phyloP scores from a whole-genome alignment of 1,140 invertebrate species.

The Aphidius ervi region DNA sequence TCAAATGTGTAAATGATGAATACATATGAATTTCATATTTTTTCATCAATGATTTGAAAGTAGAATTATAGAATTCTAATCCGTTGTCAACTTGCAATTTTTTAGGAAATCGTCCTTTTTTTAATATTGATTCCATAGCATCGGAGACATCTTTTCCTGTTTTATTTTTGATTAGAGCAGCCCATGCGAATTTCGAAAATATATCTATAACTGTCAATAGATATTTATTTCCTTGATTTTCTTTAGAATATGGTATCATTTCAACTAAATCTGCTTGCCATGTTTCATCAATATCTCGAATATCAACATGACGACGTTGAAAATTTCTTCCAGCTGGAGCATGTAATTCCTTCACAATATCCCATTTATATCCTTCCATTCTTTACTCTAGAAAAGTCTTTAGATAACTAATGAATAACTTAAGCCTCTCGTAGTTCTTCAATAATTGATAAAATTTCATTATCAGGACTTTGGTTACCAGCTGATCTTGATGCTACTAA shows the following conservation, averaged over 20 bases:
- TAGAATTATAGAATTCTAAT: conserved; percentile 16
- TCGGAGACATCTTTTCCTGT: conserved; percentile 17
- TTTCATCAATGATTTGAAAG: neutral
- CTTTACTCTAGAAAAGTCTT: no score
- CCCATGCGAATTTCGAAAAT: conserved; percentile 24
- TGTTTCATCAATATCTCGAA: conserved; percentile 13
- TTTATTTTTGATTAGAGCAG: conserved; percentile 21
- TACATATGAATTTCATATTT: neutral
- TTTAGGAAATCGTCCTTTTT: conserved; percentile 6
- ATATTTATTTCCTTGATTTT: conserved; percentile 18
- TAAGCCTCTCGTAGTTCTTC: neutral
- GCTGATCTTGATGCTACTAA: conserved; percentile 4
- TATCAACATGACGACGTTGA: neutral
- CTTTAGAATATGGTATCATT: conserved; percentile 7
- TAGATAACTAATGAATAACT: no score
- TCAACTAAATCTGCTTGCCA: conserved; percentile 21
- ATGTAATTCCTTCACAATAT: no score
- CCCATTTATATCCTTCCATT: neutral
- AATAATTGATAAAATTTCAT: conserved; percentile 14
- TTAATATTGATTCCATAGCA: conserved; percentile 8
- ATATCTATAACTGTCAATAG: conserved; percentile 22
- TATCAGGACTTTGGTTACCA: conserved; percentile 1
- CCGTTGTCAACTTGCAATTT: conserved; percentile 13
- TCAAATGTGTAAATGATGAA: neutral
- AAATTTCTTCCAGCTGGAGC: neutral